Evolutionary conservation across 2,888 invertebrate species (phyloP), one percentile per base, ranked within the genome.

Genomic region (Epinotia bilunana): DNA sequence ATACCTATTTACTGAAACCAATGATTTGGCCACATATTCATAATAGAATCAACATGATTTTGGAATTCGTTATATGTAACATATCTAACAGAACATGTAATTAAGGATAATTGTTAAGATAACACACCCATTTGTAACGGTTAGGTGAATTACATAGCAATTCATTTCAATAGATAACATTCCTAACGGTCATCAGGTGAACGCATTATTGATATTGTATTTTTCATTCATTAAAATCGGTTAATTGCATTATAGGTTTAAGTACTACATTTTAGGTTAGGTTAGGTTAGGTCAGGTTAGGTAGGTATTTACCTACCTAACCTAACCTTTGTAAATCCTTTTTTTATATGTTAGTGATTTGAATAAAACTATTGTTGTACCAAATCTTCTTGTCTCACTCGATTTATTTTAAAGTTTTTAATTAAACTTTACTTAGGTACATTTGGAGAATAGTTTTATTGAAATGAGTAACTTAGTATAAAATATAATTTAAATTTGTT

Each of bases 71-170:
- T 23, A 53, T 20, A 28, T 53, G 18, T 7, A 49, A 20, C 53
- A 28, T 43, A 55, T 7, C n/a, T 72, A 58, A 72, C 46, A 46
- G 39, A n/a, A 72, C 46, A 72, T 58, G 12, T 4, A 60, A 65
- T 72, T 71, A 63, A 61, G 18, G 11, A 18, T 13, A 5, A 13
- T 43, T 71, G 20, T 39, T 33, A 57, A 65, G 46, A 58, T 65
- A 20, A 46, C 46, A 33, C 58, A 49, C 49, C 63, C 57, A 39
- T 58, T 63, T 63, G 63, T 58, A 57, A 74, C 63, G 18, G 68
- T 69, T 28, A 39, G n/a, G 0, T 43, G 6, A 23, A 62, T 64
- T 57, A 58, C 28, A 55, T 64, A 18, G 57, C 46, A 28, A 64
- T 64, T 23, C 64, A 63, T 39, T 39, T n/a, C n/a, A 49, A 49